phyloP scores from a whole-genome alignment of 2,113 vertebrate species.

The Tachysurus vachellii region DNA sequence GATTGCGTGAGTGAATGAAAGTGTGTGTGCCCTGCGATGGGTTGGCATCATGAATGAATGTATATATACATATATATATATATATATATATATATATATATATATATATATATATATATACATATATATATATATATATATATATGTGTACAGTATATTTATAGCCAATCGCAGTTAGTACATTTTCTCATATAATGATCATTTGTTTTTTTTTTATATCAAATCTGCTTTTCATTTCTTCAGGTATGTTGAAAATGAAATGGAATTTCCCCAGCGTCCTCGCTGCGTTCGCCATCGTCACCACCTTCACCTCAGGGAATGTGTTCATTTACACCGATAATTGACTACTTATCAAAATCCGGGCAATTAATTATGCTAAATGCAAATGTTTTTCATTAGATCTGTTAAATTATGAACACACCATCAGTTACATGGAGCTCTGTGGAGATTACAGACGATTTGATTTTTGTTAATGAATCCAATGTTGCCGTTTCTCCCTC shows the following conservation, averaged over 20 bases:
- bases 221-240: constrained; percentile 68
- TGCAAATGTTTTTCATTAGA: constrained; percentile 70
- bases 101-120: too few species aligned
- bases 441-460: constrained; percentile 71
- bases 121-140: constrained; percentile 58
- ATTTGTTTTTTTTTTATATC: constrained; percentile 67
- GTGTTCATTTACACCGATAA: constrained; percentile 75
- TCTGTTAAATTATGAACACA: constrained; percentile 68
- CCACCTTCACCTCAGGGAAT: constrained; percentile 39
- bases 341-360: constrained; percentile 73
- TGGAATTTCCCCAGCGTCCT: constrained; percentile 54
- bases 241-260: constrained; percentile 68
- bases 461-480: constrained; percentile 69
- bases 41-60: too few species aligned
- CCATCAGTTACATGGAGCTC: constrained; percentile 72
- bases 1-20: too few species aligned
- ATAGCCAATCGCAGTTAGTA: constrained; percentile 72
- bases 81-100: too few species aligned
- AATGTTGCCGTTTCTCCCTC: constrained; percentile 58
- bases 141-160: constrained; percentile 55
- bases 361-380: constrained; percentile 75
- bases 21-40: too few species aligned
- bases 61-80: too few species aligned
- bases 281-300: constrained; percentile 31
- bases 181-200: constrained; percentile 73